phyloP scores from a whole-genome alignment of 2,888 invertebrate species.

The Caenorhabditis doughertyi region DNA sequence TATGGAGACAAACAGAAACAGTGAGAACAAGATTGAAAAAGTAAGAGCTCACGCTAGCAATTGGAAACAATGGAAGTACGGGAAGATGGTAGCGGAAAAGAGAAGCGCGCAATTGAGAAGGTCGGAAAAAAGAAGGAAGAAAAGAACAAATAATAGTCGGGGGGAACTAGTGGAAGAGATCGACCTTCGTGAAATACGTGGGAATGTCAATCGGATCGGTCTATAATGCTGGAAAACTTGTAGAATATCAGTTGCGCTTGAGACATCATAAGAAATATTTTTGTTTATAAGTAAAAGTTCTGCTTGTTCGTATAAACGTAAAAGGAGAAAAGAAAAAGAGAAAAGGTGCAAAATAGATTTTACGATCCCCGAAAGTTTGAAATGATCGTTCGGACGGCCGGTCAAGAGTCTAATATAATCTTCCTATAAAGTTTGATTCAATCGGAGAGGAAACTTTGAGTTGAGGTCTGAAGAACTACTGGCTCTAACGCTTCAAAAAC shows the following conservation, averaged over 20 bases:
- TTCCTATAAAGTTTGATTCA: background rate
- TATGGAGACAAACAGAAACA: constrained; percentile 31
- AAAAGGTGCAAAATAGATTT: constrained; percentile 1
- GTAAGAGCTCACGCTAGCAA: constrained; percentile 11
- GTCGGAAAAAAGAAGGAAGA: constrained; percentile 30
- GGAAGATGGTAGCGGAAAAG: constrained; percentile 18
- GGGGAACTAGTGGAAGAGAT: constrained; percentile 8
- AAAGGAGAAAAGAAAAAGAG: background rate
- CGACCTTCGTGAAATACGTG: constrained; percentile 39
- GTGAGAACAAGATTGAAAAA: constrained; percentile 19
- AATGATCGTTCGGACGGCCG: constrained; percentile 6
- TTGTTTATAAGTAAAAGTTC: too few relatives aligned
- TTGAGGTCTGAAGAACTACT: background rate
- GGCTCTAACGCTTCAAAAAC: constrained; percentile 25
- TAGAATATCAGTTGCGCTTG: too few relatives aligned
- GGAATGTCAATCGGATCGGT: constrained; percentile 13
- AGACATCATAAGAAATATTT: too few relatives aligned
- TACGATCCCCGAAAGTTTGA: constrained; percentile 31
- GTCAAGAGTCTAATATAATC: constrained; percentile 12
- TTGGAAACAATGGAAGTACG: constrained; percentile 38
- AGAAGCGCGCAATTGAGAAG: constrained; percentile 36
- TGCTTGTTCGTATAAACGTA: background rate
- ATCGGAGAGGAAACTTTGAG: background rate
- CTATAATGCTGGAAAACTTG: constrained; percentile 6
- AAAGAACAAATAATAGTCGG: constrained; percentile 30